Evolutionary conservation across 1,140 invertebrate species (phyloP).

Genomic region (Calycopis cecrops): DNA sequence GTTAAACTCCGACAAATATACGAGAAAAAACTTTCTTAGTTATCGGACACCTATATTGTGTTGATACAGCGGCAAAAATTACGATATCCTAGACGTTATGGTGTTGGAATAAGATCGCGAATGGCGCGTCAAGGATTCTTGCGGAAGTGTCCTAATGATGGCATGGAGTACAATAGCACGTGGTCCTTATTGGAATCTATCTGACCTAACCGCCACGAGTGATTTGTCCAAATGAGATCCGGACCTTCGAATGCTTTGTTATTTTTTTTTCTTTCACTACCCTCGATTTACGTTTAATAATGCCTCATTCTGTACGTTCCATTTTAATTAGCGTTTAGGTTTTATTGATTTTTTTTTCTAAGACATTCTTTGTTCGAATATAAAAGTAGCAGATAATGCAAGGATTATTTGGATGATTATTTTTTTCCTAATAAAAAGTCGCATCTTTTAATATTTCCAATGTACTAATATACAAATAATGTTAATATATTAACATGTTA

Average conservation of each 20-base stretch:
- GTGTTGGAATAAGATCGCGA: constrained; percentile 36
- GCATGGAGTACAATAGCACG: constrained; percentile 63
- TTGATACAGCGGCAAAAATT: neutral
- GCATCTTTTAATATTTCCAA: too few relatives aligned
- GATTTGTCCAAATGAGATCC: constrained; percentile 73
- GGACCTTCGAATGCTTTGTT: constrained; percentile 60
- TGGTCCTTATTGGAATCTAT: constrained; percentile 71
- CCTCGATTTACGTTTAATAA: constrained; percentile 24
- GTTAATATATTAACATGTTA: too few relatives aligned
- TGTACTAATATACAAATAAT: too few relatives aligned
- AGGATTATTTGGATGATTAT: too few relatives aligned
- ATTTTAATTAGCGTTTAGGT: constrained; percentile 19
- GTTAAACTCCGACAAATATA: constrained; percentile 3
- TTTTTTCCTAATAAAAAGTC: too few relatives aligned
- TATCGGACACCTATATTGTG: constrained; percentile 5
- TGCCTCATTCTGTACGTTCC: constrained; percentile 13
- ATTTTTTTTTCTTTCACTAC: constrained; percentile 49
- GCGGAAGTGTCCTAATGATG: constrained; percentile 67
- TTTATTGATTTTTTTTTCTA: constrained; percentile 4
- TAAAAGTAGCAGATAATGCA: neutral
- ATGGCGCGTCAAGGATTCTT: constrained; percentile 27
- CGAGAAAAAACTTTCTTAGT: constrained; percentile 12
- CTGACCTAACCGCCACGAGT: constrained; percentile 70
- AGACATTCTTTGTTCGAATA: constrained; percentile 2
- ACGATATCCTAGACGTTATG: constrained; percentile 1